Evolutionary conservation across 2,888 invertebrate genomes (phyloP), one percentile per base, ranked within the genome.

Genomic region (Lithophane semibrunnea): DNA sequence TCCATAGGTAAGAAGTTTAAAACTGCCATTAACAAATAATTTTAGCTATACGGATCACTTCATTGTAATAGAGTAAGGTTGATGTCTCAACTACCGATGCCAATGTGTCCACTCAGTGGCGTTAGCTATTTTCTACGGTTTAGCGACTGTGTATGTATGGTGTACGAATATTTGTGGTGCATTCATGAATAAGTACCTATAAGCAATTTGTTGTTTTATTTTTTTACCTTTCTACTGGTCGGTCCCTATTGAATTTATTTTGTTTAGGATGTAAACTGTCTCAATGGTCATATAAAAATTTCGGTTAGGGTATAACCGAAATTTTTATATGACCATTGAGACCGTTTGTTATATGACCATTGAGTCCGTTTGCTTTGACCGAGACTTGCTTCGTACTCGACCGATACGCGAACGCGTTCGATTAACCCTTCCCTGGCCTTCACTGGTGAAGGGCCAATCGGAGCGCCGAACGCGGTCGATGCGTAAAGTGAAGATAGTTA

Each of bases 171-270:
- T 90, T 90, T 90, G 90, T 92, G 94, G 92, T 93, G 93, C 93
- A 93, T 94, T 93, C 94, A 93, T 90, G 90, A 92, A 86, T 85
- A 87, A 86, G 91, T 92, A 91, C 88, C 85, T 88, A 73, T 91
- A 92, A 92, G 92, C 85, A 88, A 87, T 52, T 56, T 76, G 79
- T 90, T 70, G 90, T 92, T 91, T 93, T 89, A 90, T 91, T 92
- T 91, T 68, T 76, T 52, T 0, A 56, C 29, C 58, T n/a, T n/a
- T n/a, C 8, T 61, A 21, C 29, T 61, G 29, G 29, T n/a, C n/a
- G n/a, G n/a, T 61, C 29, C 10, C 10, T 29, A 61, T 61, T 37
- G 29, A 18, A 29, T 18, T n/a, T 56, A n/a, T n/a, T 10, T 56
- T 54, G 54, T 21, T 54, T 3, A 21, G 21, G 60, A 16, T 29